phyloP scores from a whole-genome alignment of 2,113 vertebrate species.

The Boleophthalmus pectinirostris region DNA sequence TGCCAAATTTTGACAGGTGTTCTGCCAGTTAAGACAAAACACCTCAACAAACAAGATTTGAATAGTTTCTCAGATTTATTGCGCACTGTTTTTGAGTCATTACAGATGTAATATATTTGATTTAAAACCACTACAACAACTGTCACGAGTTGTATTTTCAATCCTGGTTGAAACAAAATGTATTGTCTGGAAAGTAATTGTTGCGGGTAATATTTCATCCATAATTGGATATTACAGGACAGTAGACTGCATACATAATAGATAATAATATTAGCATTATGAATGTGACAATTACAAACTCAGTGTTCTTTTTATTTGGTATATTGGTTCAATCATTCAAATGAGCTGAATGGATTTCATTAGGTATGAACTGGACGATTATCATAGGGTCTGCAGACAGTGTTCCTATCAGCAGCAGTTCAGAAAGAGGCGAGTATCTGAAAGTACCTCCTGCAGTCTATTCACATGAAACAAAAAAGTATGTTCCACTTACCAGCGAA shows the following conservation, averaged over 20 bases:
- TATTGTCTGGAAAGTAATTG: background rate
- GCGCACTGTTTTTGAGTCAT: background rate
- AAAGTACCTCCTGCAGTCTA: background rate
- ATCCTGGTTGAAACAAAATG: background rate
- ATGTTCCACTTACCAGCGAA: conserved; percentile 84
- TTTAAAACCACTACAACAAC: background rate
- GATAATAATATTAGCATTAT: too few relatives aligned
- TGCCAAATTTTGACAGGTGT: conserved; percentile 1
- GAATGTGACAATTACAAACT: background rate
- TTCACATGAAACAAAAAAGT: background rate
- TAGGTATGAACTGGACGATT: too few relatives aligned
- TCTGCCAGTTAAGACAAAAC: background rate
- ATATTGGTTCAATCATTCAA: too few relatives aligned
- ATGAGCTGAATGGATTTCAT: too few relatives aligned
- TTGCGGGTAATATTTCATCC: too few relatives aligned
- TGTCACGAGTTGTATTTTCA: background rate
- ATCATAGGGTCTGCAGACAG: too few relatives aligned
- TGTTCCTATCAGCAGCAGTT: background rate
- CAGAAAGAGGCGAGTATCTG: background rate
- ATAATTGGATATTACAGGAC: background rate
- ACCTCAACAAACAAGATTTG: background rate
- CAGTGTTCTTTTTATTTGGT: background rate
- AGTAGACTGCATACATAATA: background rate
- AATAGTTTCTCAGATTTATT: conserved; percentile 2
- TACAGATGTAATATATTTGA: background rate